Base-by-base conservation (phyloP, 1,140 invertebrate genomes). In the Lordiphosa clarofinis region DNA sequence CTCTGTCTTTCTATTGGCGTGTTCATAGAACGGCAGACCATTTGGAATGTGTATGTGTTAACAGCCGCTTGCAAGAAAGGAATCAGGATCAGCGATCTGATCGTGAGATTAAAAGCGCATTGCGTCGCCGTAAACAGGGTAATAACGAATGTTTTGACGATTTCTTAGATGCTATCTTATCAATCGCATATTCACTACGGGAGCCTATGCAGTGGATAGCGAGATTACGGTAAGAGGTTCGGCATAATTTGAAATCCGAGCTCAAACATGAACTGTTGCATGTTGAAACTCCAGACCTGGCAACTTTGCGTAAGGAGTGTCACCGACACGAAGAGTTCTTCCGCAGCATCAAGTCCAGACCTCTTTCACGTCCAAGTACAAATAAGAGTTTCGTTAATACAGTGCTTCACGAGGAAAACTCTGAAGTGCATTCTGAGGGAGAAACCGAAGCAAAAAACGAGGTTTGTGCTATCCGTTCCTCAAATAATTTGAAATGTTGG, bases 1-100 rank as follows among this genome's bases (percentile, higher is more conserved):
- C 49, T 13, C 11, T 46, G 3, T 46, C 36, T 11, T 56, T 44
- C 28, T 46, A 44, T 11, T 56, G 15, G 53, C 40, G 53, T 10
- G 35, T 56, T 9, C 54, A 48, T 39, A 46, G 35, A 12, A 40
- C n/a, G 3, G 35, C 33, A 7, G 21, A 12, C 11, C n/a, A 52
- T 6, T 2, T 56, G 4, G 28, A 40, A 4, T 56, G 54, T n/a
- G 43, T 47, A 21, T 31, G 35, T 39, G n/a, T 21, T 56, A 12
- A 43, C 10, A 47, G 19, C 9, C 33, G 42, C 1, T 12, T 42
- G 10, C 21, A 47, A 9, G 46, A 49, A 8, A 19, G 36, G 2
- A 50, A 50, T 35, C 42, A 11, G 15, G 12, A 43, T 10, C 38
- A 54, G 28, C 8, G 33, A 6, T 15, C 13, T 15, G 12, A 39